A percentile compares a stretch with the other conserved stretches of the same genome.
phyloP scores from a whole-genome alignment of 2,888 invertebrate genomes.

The Drosophila meridiana region DNA sequence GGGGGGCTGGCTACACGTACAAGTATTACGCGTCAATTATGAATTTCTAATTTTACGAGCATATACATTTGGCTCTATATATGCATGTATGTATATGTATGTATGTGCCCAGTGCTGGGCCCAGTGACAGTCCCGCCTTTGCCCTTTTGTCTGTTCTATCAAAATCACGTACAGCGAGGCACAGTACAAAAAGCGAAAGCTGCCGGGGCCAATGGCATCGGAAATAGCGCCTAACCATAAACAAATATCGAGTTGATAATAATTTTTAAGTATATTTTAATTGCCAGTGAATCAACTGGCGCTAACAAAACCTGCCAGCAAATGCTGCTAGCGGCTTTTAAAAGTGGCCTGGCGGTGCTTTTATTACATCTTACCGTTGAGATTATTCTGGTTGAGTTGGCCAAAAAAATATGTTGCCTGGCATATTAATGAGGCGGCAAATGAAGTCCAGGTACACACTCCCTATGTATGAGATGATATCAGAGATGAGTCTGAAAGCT shows the following conservation, averaged over 20 bases:
- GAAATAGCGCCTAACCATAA: constrained; percentile 56
- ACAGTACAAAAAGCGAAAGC: constrained; percentile 81
- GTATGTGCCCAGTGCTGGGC: neutral
- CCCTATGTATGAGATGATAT: constrained; percentile 8
- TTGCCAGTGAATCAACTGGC: constrained; percentile 43
- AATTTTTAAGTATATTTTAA: constrained; percentile 44
- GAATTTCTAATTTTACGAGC: constrained; percentile 70
- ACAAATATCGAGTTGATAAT: constrained; percentile 30
- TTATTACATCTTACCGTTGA: constrained; percentile 25
- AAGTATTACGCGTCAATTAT: constrained; percentile 74
- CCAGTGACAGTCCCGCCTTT: neutral
- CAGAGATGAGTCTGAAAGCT: neutral
- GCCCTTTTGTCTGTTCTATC: constrained; percentile 47
- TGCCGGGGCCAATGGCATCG: constrained; percentile 80
- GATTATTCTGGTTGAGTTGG: constrained; percentile 32
- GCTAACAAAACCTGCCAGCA: constrained; percentile 9
- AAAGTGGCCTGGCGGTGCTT: constrained; percentile 29
- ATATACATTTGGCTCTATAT: neutral
- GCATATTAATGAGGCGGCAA: constrained; percentile 53
- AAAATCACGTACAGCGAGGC: constrained; percentile 61
- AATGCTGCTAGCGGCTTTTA: constrained; percentile 22
- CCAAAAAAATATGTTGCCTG: constrained; percentile 18
- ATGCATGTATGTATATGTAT: neutral
- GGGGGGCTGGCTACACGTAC: constrained; percentile 38
- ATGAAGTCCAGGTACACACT: neutral